Percentiles rank a stretch among this genome's conserved stretches.
Evolutionary conservation across 1,140 invertebrate genomes (phyloP).

Genomic region (Saccostrea cuccullata): DNA sequence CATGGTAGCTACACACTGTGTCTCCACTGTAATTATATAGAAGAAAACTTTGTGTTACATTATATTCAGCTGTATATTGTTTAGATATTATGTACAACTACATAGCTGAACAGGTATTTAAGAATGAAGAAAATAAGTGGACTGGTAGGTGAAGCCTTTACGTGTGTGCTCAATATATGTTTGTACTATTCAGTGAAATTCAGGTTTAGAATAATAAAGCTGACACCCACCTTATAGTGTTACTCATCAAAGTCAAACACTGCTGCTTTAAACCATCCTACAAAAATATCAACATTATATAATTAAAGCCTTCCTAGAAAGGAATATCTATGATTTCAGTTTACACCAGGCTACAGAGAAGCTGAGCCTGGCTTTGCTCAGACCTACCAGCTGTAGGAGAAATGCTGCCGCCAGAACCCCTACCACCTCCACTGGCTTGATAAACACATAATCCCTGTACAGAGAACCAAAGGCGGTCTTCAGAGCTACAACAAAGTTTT

Average conservation of each 20-base stretch:
- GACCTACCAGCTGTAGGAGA: constrained; percentile 84
- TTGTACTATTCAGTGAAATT: too few species aligned
- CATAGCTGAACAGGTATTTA: too few species aligned
- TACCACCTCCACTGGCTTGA: constrained; percentile 86
- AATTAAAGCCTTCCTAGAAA: background rate
- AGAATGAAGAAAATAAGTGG: too few species aligned
- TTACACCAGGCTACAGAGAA: background rate
- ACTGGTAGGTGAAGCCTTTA: too few species aligned
- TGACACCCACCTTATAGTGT: constrained; percentile 83
- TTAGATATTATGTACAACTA: too few species aligned
- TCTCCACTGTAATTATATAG: constrained; percentile 75
- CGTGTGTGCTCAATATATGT: too few species aligned
- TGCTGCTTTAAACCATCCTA: constrained; percentile 87
- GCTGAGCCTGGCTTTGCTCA: background rate
- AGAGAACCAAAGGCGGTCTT: constrained; percentile 87
- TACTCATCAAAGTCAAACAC: constrained; percentile 87
- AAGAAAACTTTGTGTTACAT: too few species aligned
- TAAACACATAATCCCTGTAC: constrained; percentile 87
- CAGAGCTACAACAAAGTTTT: constrained; percentile 81
- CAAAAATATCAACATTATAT: constrained; percentile 49
- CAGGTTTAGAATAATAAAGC: background rate
- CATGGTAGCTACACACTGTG: constrained; percentile 86
- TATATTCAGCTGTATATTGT: too few species aligned
- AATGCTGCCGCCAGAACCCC: constrained; percentile 87
- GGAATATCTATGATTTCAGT: background rate